Evolutionary conservation across 2,797 vertebrate species (phyloP).

Genomic region (Pipistrellus pipistrellus): DNA sequence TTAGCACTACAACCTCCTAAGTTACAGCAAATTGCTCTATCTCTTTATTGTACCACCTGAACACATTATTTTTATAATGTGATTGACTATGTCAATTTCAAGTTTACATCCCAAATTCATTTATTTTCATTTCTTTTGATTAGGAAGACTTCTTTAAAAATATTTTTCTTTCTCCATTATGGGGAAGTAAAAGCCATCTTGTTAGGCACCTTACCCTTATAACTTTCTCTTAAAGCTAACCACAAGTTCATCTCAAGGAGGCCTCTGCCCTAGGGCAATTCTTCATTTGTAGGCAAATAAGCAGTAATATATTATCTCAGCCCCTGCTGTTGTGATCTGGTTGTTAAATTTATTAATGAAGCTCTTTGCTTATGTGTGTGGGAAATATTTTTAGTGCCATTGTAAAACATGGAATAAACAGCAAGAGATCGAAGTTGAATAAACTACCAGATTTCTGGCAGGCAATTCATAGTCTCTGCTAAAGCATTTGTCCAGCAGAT

Average conservation of each 20-base stretch:
- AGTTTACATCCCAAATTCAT: background rate
- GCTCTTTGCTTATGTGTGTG: background rate
- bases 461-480: background rate
- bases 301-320: background rate
- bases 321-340: background rate
- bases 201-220: background rate
- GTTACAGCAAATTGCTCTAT: constrained; percentile 34
- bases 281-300: background rate
- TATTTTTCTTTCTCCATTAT: background rate
- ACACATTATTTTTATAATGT: constrained; percentile 55
- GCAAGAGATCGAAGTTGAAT: constrained; percentile 13
- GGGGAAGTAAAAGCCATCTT: background rate
- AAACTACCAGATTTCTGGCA: constrained; percentile 57
- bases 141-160: background rate
- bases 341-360: background rate
- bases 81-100: constrained; percentile 17
- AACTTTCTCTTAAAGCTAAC: constrained; percentile 50
- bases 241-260: background rate
- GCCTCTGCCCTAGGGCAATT: no score
- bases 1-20: constrained; percentile 22
- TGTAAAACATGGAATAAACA: constrained; percentile 14
- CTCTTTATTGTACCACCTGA: constrained; percentile 60
- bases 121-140: constrained; percentile 21
- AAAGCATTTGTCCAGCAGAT: constrained; percentile 70
- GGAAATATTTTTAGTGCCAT: constrained; percentile 32